These are phyloP conservation scores for Arothron firmamentum DNA, from an alignment of 2,113 vertebrate species.

Conservation along the genomic window DNA sequence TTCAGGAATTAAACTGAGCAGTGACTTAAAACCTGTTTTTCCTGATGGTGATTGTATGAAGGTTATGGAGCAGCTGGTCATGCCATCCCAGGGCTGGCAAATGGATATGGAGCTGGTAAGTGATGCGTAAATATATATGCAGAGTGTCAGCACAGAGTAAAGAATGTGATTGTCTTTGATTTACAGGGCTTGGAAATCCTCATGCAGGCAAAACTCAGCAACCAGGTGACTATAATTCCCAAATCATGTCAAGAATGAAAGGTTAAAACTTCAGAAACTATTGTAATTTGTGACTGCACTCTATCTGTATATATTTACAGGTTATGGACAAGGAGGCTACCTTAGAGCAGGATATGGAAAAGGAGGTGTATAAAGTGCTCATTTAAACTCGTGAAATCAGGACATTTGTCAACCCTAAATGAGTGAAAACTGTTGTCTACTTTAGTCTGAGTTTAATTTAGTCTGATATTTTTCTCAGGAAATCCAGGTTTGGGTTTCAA, in stretches of 20 bases:
- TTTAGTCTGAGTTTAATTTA: conserved; percentile 1
- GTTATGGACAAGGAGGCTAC: conserved; percentile 49
- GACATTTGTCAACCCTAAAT: not conserved
- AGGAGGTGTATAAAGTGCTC: conserved; percentile 20
- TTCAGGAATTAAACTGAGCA: not conserved
- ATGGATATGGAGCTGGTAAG: conserved; percentile 58
- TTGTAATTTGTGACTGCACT: not conserved
- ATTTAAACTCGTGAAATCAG: too few species aligned
- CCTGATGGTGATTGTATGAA: conserved; percentile 18
- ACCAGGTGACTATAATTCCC: conserved; percentile 19
- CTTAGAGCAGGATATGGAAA: conserved; percentile 51
- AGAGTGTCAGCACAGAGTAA: not conserved
- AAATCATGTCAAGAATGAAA: not conserved
- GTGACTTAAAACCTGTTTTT: too few species aligned
- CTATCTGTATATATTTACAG: conserved; percentile 25
- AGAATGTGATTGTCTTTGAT: not conserved
- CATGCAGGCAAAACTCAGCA: conserved; percentile 43
- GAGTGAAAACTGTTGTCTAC: not conserved
- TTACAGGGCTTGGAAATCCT: conserved; percentile 42
- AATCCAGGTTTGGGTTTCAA: conserved; percentile 28
- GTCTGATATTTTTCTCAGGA: conserved; percentile 21
- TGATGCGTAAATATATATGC: not conserved
- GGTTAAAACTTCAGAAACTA: not conserved
- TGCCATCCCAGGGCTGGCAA: conserved; percentile 20
- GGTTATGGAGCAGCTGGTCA: conserved; percentile 44